Evolutionary conservation across 2,113 vertebrate genomes (phyloP).

Genomic region (Sus scrofa): T2T-Sscrofa CM000812.6:281091501-281092000

Average conservation of each 20-base stretch:
- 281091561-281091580: not conserved
- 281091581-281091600: not conserved
- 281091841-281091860: not conserved
- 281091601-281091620: too few species aligned
- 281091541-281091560: not conserved
- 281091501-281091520: not conserved
- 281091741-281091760: conserved; percentile 20
- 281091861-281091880: not conserved
- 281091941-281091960: not conserved
- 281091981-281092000: conserved; percentile 31
- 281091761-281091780: not conserved
- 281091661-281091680: not conserved
- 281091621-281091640: not conserved
- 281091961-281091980: not conserved
- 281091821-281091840: not conserved
- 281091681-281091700: not conserved
- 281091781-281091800: not conserved
- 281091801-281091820: conserved; percentile 8
- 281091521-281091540: not conserved
- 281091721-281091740: not conserved
- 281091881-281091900: not conserved
- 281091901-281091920: not conserved
- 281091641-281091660: not conserved
- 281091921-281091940: not conserved
- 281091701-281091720: not conserved